Base-by-base conservation (phyloP, 2,113 vertebrate genomes). In the Perca schrenkii region DNA sequence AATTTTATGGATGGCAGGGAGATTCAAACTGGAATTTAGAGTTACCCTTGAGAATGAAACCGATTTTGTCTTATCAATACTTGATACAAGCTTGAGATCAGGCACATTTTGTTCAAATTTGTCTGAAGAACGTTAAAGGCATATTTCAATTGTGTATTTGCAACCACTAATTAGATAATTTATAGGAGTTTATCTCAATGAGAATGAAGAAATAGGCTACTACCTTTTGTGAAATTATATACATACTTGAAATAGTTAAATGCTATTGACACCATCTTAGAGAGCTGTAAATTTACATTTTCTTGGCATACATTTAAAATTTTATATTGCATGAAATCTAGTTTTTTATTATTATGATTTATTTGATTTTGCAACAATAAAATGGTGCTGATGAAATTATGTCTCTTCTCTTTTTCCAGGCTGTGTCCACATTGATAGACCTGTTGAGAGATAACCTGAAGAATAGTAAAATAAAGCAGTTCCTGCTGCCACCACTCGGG, bases 401-500 rank as follows among this genome's bases (percentile, higher is more conserved):
- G 7, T 72, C 2, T 69, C n/a, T 63, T 21, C 13, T 76, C 15
- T 85, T 22, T 70, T 75, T 79, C 15, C 79, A 94, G 93, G 86
- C 70, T 46, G 88, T 92, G 78, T 86, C 88, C 50, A 65, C 82
- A 4, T 65, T 94, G 68, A 75, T 89, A 34, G 89, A 94, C 43
- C 76, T 93, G 54, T 46, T 94, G 85, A 90, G 88, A 40, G 92
- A 91, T 1, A 94, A 93, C 82, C 85, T 86, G 57, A 89, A 79
- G 72, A 94, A 94, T 2, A 85, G 19, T 74, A 92, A 90, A 88
- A 74, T 89, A 40, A 91, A 94, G 56, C 92, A 85, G 74, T 78
- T 90, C 43, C 77, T 94, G 74, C 74, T 93, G 71, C 90, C 93
- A 53, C 89, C 92, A 83, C 92, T 93, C 1, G 89, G 85, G 79